Percentiles rank a stretch among this genome's conserved stretches.
phyloP scores from a whole-genome alignment of 2,888 invertebrate genomes.

The Linnaemya tessellans region DNA sequence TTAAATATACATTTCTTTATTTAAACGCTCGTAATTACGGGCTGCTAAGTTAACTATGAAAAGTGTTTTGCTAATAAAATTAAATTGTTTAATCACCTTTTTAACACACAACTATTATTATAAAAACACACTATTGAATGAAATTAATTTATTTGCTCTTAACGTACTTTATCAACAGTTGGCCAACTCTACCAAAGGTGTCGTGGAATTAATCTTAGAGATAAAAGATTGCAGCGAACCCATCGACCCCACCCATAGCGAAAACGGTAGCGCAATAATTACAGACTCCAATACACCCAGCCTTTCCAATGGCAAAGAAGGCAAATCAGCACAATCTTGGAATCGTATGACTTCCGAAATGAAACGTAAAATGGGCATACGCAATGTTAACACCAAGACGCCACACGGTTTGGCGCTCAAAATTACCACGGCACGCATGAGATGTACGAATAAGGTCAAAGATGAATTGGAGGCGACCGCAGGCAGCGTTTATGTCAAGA shows the following conservation, averaged over 20 bases:
- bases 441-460: slow-evolving; percentile 83
- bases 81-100: slow-evolving; percentile 18
- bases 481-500: slow-evolving; percentile 89
- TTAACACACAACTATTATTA: neutral
- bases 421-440: slow-evolving; percentile 81
- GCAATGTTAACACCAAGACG: slow-evolving; percentile 74
- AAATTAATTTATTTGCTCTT: slow-evolving; percentile 25
- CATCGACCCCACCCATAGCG: slow-evolving; percentile 49
- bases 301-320: slow-evolving; percentile 43
- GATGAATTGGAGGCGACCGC: slow-evolving; percentile 82
- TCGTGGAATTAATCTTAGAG: slow-evolving; percentile 81
- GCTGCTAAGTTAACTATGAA: neutral
- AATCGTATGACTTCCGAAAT: slow-evolving; percentile 80
- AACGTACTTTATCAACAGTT: slow-evolving; percentile 74
- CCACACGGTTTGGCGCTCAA: slow-evolving; percentile 77
- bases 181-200: slow-evolving; percentile 80
- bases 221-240: slow-evolving; percentile 78
- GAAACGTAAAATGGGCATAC: slow-evolving; percentile 80
- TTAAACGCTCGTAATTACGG: slow-evolving; percentile 4
- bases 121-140: neutral
- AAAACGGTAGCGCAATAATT: slow-evolving; percentile 19
- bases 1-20: neutral
- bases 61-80: slow-evolving; percentile 9
- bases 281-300: slow-evolving; percentile 32
- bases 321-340: slow-evolving; percentile 51